Percentiles rank a stretch among this genome's conserved stretches.
phyloP scores from a whole-genome alignment of 2,797 vertebrate genomes.

The Pipistrellus nathusii region DNA sequence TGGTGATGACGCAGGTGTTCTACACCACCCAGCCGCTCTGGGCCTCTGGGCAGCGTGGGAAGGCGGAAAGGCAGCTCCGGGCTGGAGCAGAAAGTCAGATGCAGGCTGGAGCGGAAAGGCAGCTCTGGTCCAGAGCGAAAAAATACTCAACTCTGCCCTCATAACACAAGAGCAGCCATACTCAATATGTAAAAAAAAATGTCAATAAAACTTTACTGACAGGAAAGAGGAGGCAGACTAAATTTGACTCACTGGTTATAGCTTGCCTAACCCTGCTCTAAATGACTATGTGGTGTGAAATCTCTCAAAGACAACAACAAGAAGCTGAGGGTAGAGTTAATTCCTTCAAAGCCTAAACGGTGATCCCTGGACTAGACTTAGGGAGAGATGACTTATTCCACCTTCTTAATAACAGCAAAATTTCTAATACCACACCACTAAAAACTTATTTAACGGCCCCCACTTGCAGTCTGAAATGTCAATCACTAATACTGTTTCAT shows the following conservation, averaged over 20 bases:
- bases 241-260: neutral
- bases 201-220: slow-evolving; percentile 13
- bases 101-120: no score
- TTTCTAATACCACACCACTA: neutral
- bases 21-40: no score
- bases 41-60: no score
- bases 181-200: neutral
- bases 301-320: neutral
- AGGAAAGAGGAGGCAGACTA: neutral
- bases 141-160: neutral
- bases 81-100: no score
- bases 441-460: neutral
- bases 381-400: neutral
- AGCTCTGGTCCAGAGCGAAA: neutral
- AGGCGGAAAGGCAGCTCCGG: no score
- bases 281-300: neutral
- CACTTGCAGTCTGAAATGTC: neutral
- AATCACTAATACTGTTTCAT: neutral
- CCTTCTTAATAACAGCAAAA: slow-evolving; percentile 20
- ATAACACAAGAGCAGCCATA: neutral
- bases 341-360: neutral
- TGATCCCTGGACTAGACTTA: neutral
- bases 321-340: neutral
- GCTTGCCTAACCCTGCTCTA: neutral
- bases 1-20: no score